Base-by-base conservation (phyloP, 2,797 vertebrate genomes). In the Cryptoprocta ferox region DNA sequence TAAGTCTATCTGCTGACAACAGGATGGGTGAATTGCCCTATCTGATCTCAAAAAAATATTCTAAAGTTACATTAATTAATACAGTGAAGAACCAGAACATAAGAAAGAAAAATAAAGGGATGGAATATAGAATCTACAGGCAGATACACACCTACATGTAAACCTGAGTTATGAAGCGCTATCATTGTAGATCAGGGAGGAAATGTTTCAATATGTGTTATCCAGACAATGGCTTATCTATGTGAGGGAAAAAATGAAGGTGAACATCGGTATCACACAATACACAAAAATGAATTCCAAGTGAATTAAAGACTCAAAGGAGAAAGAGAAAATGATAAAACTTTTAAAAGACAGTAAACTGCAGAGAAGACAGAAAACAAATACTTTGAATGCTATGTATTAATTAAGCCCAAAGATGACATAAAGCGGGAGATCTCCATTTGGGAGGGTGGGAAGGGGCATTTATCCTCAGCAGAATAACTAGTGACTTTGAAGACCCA, bases 281-380 rank as follows among this genome's bases (percentile, higher is more conserved):
- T 14, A 32, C 16, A 42, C 21, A 93, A 18, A 90, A 86, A 56
- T 53, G 28, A 42, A 35, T 19, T 71, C 19, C 28, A 73, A 16
- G 26, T 56, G 35, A 3, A 56, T 8, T 80, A 82, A 87, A 91
- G 10, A 59, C 28, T 79, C 50, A 30, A 66, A 39, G 35, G 11
- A 96, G 80, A 65, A 93, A 93, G 45, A 63, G 30, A 76, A 89
- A 92, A 78, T 68, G n/a, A 68, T 59, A 24, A 68, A 45, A 66
- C 10, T 78, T 63, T 63, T 24, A 42, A 79, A 80, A 73, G 39
- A 84, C 3, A 71, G 50, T 71, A 39, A 86, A 53, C 2, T 18
- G 5, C 53, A 35, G 50, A 95, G n/a, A 86, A 61, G 48, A 30
- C 37, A 32, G 4, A 71, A 61, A 89, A 90, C 56, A 32, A 83